These are phyloP conservation scores for Pocillopora grandis DNA, from an alignment of 92 coral and sea anemone species.

Conservation along the genomic window DNA sequence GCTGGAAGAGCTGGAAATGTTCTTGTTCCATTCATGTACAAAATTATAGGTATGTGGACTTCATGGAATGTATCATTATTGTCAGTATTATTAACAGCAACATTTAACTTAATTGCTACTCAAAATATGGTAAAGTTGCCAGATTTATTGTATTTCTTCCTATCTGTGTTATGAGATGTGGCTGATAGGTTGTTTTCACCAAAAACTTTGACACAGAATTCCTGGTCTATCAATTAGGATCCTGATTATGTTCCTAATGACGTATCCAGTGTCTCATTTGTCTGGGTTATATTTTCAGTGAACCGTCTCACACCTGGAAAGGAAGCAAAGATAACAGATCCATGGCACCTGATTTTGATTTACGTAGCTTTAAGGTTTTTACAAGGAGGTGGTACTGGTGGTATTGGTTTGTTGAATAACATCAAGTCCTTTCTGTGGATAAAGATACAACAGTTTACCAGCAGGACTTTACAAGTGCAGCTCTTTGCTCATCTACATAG, in stretches of 20 bases:
- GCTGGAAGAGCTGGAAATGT: constrained; percentile 92
- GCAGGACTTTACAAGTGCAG: constrained; percentile 93
- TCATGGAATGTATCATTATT: background rate
- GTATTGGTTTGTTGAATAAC: constrained; percentile 80
- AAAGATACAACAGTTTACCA: constrained; percentile 90
- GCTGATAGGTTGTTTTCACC: too few species aligned
- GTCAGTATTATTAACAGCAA: too few species aligned
- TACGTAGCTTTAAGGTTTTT: constrained; percentile 81
- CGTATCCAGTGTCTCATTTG: background rate
- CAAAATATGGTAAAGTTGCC: too few species aligned
- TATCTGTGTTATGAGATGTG: too few species aligned
- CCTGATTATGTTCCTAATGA: too few species aligned
- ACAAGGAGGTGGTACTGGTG: constrained; percentile 85
- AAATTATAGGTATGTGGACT: constrained; percentile 74
- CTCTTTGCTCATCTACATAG: constrained; percentile 97
- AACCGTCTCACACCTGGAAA: constrained; percentile 78
- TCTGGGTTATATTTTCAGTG: constrained; percentile 44
- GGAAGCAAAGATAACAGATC: constrained; percentile 61
- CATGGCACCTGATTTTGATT: constrained; percentile 73
- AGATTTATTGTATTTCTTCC: too few species aligned
- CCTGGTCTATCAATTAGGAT: too few species aligned
- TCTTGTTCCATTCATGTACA: constrained; percentile 80
- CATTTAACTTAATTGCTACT: too few species aligned
- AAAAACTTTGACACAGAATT: too few species aligned
- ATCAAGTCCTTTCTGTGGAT: constrained; percentile 89